Evolutionary conservation across 2,797 vertebrate genomes (phyloP).

Genomic region (Synanceia verrucosa): DNA sequence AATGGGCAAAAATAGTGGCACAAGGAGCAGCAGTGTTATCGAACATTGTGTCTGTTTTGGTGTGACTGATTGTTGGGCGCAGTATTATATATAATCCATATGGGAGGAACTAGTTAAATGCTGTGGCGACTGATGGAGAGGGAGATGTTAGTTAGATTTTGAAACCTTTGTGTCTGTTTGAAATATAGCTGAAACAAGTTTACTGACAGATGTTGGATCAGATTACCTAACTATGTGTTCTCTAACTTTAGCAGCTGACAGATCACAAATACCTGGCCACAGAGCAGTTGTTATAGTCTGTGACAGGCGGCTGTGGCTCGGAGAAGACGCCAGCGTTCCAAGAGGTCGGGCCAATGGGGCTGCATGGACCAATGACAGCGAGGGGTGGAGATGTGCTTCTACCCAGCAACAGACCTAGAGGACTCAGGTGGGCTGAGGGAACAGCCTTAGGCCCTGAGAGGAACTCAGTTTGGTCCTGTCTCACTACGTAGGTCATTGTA

Average conservation of each 20-base stretch:
- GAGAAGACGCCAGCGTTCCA: conserved; percentile 57
- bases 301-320: conserved; percentile 58
- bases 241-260: conserved; percentile 55
- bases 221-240: conserved; percentile 24
- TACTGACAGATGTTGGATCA: conserved; percentile 32
- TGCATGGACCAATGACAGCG: conserved; percentile 65
- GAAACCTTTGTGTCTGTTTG: neutral
- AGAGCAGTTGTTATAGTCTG: conserved; percentile 56
- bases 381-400: conserved; percentile 79
- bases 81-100: too few relatives aligned
- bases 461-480: conserved; percentile 39
- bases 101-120: too few relatives aligned
- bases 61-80: too few relatives aligned
- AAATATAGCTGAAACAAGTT: neutral
- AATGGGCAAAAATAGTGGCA: too few relatives aligned
- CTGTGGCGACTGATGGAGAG: too few relatives aligned
- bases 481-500: conserved; percentile 37
- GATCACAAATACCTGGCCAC: conserved; percentile 57
- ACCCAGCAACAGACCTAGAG: conserved; percentile 79
- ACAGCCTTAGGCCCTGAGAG: conserved; percentile 37
- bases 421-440: conserved; percentile 66
- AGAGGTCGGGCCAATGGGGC: conserved; percentile 50
- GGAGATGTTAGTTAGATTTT: neutral
- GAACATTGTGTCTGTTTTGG: too few relatives aligned
- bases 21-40: too few relatives aligned